Evolutionary conservation across 2,888 invertebrate species (phyloP).

Genomic region (Chesias legatella): DNA sequence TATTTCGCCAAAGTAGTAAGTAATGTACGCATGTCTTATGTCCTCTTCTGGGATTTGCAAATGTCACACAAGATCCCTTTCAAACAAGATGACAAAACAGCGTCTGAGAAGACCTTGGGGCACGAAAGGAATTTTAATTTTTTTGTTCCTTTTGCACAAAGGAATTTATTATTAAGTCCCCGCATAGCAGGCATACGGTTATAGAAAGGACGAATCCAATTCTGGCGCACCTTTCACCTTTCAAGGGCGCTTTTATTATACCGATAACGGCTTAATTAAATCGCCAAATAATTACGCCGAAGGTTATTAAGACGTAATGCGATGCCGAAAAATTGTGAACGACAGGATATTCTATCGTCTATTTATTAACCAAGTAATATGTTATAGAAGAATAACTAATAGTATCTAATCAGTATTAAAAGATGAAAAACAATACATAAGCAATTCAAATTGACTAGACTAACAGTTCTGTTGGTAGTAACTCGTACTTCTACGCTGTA

Average conservation of each 20-base stretch:
- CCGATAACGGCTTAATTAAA: slow-evolving; percentile 3
- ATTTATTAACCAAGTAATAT: too few relatives aligned
- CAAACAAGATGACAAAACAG: slow-evolving; percentile 68
- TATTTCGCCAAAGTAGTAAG: slow-evolving; percentile 33
- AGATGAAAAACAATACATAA: too few relatives aligned
- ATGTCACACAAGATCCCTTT: slow-evolving; percentile 57
- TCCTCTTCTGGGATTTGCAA: slow-evolving; percentile 48
- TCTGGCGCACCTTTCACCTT: slow-evolving; percentile 47
- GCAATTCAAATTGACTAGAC: too few relatives aligned
- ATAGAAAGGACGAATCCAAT: slow-evolving; percentile 50
- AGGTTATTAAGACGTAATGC: background rate
- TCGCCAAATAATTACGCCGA: slow-evolving; percentile 1
- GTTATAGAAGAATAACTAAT: too few relatives aligned
- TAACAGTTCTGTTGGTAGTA: too few relatives aligned
- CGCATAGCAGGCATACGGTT: slow-evolving; percentile 61
- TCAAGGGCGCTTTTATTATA: slow-evolving; percentile 4
- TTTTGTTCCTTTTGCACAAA: slow-evolving; percentile 65
- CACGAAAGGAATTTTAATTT: slow-evolving; percentile 72
- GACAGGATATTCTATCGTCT: too few relatives aligned
- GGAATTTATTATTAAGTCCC: slow-evolving; percentile 70
- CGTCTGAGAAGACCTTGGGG: slow-evolving; percentile 50
- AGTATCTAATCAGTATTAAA: too few relatives aligned
- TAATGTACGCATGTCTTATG: slow-evolving; percentile 22
- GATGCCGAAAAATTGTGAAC: too few relatives aligned
- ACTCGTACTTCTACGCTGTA: too few relatives aligned